Percentiles rank a stretch among this genome's conserved stretches.
phyloP scores from a whole-genome alignment of 1,140 invertebrate genomes.

The Bicyclus anynana region DNA sequence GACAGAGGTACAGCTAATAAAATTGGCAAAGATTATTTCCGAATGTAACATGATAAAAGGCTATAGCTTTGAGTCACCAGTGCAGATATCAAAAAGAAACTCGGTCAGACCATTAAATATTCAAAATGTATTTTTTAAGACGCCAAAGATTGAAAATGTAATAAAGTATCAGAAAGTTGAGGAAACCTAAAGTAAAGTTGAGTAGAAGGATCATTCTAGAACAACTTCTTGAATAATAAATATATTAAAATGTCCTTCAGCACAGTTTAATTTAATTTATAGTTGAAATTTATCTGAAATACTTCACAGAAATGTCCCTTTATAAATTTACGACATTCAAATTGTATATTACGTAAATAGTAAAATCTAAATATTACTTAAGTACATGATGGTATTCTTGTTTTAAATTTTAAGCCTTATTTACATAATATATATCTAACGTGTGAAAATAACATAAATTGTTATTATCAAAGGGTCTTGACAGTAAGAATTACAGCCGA shows the following conservation, averaged over 20 bases:
- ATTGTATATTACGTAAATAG: not conserved
- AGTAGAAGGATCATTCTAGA: not conserved
- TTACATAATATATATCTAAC: not conserved
- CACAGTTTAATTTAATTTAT: not conserved
- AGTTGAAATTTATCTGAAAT: not conserved
- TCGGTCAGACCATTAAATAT: too few species aligned
- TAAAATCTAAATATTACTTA: not conserved
- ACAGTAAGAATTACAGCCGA: not conserved
- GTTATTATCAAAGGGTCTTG: not conserved
- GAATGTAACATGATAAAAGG: too few species aligned
- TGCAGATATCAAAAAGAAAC: too few species aligned
- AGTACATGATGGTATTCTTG: not conserved
- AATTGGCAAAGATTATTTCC: too few species aligned
- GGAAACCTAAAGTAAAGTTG: too few species aligned
- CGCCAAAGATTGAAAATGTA: too few species aligned
- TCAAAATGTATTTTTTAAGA: too few species aligned
- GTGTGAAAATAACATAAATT: slow-evolving; percentile 3
- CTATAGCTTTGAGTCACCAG: too few species aligned
- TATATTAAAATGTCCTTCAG: not conserved
- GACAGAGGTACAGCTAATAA: too few species aligned
- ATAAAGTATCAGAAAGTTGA: too few species aligned
- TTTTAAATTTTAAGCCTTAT: not conserved
- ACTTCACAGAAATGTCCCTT: not conserved
- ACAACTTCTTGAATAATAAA: not conserved
- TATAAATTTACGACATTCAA: not conserved